Percentiles rank a stretch among this genome's conserved stretches.
Evolutionary conservation across 2,888 invertebrate species (phyloP).

Genomic region (Drosophila aldrichi): DNA sequence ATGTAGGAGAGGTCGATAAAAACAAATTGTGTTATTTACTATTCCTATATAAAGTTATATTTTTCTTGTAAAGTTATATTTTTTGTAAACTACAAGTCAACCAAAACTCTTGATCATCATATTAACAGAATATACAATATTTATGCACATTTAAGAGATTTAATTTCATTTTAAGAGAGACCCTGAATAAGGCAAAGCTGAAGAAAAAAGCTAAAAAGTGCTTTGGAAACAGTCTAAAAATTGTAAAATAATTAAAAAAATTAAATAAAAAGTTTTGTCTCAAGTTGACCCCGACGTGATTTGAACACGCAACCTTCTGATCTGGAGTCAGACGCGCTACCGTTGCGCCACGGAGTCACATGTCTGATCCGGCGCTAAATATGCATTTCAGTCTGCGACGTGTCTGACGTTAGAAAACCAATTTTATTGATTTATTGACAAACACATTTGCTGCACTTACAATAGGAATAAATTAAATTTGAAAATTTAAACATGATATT

Average conservation of each 20-base stretch:
- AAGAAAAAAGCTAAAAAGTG: background rate
- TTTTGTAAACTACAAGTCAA: too few relatives aligned
- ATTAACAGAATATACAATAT: too few relatives aligned
- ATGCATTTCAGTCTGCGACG: slow-evolving; percentile 4
- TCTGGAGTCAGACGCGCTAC: slow-evolving; percentile 65
- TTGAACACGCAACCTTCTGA: slow-evolving; percentile 65
- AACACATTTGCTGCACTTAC: slow-evolving; percentile 20
- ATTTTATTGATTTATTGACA: slow-evolving; percentile 55
- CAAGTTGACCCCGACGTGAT: slow-evolving; percentile 58
- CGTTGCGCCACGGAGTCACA: slow-evolving; percentile 62
- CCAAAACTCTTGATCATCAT: background rate
- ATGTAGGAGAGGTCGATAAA: background rate
- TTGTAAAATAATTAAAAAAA: background rate
- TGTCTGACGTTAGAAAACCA: slow-evolving; percentile 33
- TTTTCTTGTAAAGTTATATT: too few relatives aligned
- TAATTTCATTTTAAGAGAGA: too few relatives aligned
- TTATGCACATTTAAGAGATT: too few relatives aligned
- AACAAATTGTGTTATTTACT: background rate
- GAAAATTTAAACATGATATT: background rate
- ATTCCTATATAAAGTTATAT: too few relatives aligned
- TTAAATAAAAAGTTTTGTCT: background rate
- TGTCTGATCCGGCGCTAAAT: slow-evolving; percentile 33
- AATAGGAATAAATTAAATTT: slow-evolving; percentile 6
- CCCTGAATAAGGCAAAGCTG: background rate
- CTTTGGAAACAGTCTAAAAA: background rate